A percentile compares a stretch with the other conserved stretches of the same genome.
These are phyloP conservation scores for Callimico goeldii DNA, from an alignment of 2,797 vertebrate species.

Conservation along the genomic window DNA sequence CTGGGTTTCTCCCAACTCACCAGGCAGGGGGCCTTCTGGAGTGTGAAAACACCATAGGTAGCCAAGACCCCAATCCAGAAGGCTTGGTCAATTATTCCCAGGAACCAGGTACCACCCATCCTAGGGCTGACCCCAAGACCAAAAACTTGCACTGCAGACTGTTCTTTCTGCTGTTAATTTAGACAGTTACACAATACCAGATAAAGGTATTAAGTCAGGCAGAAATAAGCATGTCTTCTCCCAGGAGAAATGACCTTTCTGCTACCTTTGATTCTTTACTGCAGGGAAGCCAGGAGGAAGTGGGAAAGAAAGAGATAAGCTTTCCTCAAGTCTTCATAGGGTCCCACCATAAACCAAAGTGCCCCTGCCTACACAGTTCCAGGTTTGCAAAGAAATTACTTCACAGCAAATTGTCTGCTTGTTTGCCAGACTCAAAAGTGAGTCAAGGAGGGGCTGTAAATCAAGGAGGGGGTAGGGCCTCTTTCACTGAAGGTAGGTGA, in stretches of 20 bases:
- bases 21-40: neutral
- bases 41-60: neutral
- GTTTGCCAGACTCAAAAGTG: neutral
- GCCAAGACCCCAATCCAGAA: neutral
- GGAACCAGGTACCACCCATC: neutral
- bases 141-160: constrained; percentile 68
- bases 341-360: neutral
- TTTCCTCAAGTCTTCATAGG: constrained; percentile 50
- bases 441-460: neutral
- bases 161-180: constrained; percentile 76
- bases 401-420: neutral
- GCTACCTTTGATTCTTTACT: constrained; percentile 68
- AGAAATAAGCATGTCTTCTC: constrained; percentile 70
- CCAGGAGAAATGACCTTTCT: constrained; percentile 70
- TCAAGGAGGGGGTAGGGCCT: neutral
- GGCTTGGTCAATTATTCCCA: neutral
- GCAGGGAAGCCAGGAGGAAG: constrained; percentile 58
- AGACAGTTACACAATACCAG: constrained; percentile 71
- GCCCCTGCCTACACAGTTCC: neutral
- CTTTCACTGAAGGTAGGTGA: neutral
- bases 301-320: neutral
- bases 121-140: constrained; percentile 15
- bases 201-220: constrained; percentile 68
- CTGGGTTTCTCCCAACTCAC: neutral
- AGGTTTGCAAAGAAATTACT: neutral